phyloP scores from a whole-genome alignment of 2,797 vertebrate genomes.

The Lacerta viridis region DNA sequence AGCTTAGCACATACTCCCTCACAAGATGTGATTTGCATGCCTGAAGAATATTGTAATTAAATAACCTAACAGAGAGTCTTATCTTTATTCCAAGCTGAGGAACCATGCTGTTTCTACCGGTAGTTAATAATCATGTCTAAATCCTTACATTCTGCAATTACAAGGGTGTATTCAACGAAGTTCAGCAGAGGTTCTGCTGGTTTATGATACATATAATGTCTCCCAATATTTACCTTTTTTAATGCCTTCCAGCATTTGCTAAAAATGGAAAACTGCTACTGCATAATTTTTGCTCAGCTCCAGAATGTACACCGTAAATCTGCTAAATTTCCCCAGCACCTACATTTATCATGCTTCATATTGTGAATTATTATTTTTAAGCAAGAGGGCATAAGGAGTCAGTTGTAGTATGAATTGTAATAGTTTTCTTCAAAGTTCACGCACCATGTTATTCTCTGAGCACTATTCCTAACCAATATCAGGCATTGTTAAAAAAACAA shows the following conservation, averaged over 20 bases:
- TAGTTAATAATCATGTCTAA: constrained; percentile 6
- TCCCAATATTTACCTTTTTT: not conserved
- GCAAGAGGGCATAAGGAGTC: not conserved
- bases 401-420: not conserved
- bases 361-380: not conserved
- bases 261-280: not conserved
- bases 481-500: no score
- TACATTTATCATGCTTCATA: not conserved
- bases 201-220: no score
- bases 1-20: no score
- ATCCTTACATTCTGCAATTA: not conserved
- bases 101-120: not conserved
- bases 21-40: no score
- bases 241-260: not conserved
- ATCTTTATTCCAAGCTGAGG: not conserved
- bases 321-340: not conserved
- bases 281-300: not conserved
- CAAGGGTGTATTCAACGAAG: not conserved
- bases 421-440: not conserved
- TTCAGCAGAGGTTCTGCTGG: not conserved
- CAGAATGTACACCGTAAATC: not conserved
- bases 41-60: no score
- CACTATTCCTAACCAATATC: not conserved
- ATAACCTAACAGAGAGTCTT: no score
- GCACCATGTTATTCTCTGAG: not conserved